Evolutionary conservation across 2,113 vertebrate species (phyloP), one percentile per base, ranked within the genome.

Genomic region (Scomber scombrus): DNA sequence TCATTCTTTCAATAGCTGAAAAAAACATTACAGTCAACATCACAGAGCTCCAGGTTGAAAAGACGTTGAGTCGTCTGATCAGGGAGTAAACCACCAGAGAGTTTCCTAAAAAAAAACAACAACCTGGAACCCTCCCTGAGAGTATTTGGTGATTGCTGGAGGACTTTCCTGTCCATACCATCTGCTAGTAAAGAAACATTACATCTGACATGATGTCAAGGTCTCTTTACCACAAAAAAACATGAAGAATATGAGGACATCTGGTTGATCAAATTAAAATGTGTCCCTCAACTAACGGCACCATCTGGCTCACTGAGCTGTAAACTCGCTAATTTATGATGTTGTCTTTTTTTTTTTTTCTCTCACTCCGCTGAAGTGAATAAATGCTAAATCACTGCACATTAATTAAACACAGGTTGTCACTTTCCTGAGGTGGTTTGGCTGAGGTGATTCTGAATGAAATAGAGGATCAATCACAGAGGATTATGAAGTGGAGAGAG

Each of bases 241-340:
- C 78, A 67, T 1, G 63, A 60, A 78, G 81, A 75, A 71, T 70
- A 43, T 29, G 54, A 80, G 75, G 81, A 85, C 85, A 88, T 88
- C 79, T 86, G 89, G 87, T 62, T 83, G 74, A 91, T 87, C 76
- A 85, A 85, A 90, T 88, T 75, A 87, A 90, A 86, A 73, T 8
- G 69, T 58, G 89, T 88, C 82, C 82, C 77, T 85, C 81, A 78
- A 51, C 77, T 47, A 66, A 56, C 61, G 15, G 74, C 87, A 18
- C 87, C 87, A 87, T 89, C 87, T 91, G 89, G 85, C 55, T 26
- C 10, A 6, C 68, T 54, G 82, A 87, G 85, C 85, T 75, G 80
- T 62, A 82, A 72, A 74, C 51, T 26, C 6, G 69, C 16, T 75
- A 69, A 86, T 91, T 86, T 84, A 84, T 84, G 34, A 72, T 13